Base-by-base conservation (phyloP, 1,140 invertebrate species). In the Drosophila gunungcola region DNA sequence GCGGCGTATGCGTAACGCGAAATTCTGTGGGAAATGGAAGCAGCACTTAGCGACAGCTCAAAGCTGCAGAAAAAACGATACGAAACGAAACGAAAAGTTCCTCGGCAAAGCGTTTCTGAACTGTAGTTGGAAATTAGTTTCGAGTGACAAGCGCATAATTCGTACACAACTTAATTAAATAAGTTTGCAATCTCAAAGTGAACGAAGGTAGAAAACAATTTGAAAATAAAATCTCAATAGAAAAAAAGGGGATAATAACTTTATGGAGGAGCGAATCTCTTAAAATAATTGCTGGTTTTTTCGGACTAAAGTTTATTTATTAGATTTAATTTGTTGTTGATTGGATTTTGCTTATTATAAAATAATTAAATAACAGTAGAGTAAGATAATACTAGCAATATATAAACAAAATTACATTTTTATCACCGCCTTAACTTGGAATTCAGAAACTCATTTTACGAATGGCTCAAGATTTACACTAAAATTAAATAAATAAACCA, bases 1-100 rank as follows among this genome's bases (percentile, higher is more conserved):
- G 79, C 57, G 58, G 62, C 84, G 83, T 70, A 89, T 88, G 84
- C 84, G 58, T 78, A 80, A 83, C 69, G 79, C 64, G 70, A 16
- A 52, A 10, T 69, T 56, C 49, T 53, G 45, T 32, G 21, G 25
- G 34, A 27, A 51, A 38, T n/a, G 34, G 57, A 45, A 32, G 42
- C 48, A 69, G 67, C 67, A 70, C 68, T 72, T 42, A 42, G 43
- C 41, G 68, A 70, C 68, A 70, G 42, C 52, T 70, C 68, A 70
- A 70, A 70, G 64, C 34, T 21, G 41, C 38, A 29, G 46, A 34
- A 69, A 54, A 69, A 64, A 45, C 39, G 21, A 46, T 65, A 53
- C 63, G 27, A 49, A 67, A 62, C 57, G 57, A 21, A 46, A 27
- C 36, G 67, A 56, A 72, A 72, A 72, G 25, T 72, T 72, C 45